Evolutionary conservation across 2,113 vertebrate species (phyloP), one percentile per base, ranked within the genome.

Genomic region (Mesocricetus auratus): DNA sequence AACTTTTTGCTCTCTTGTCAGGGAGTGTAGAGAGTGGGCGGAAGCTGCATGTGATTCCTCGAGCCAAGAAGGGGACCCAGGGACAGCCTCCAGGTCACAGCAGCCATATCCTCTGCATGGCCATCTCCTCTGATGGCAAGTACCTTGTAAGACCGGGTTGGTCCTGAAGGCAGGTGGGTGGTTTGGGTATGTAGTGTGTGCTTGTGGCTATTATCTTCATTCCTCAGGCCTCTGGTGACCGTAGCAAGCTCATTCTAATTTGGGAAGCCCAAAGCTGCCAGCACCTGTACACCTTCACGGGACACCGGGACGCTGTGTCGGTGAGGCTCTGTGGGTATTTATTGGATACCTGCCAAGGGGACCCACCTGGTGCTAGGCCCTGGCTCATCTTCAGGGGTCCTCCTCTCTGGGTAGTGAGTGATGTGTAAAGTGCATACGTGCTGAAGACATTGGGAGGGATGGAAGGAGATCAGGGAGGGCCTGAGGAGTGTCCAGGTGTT

Each of bases 41-140:
- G 98, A 99, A 99, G 94, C 96, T 99, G 42, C 99, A 98, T 0
- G 98, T 99, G 93, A 99, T 99, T 58, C 98, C 98, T 0, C 99
- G 99, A 36, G 99, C 98, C 3, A 99, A 98, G 97, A 99, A 99
- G 93, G 99, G 99, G 2, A 98, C 98, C 0, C 99, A 99, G 78
- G 98, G 98, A 22, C 98, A 79, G 82, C 98, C 99, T 15, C 91
- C 99, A 0, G 99, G 99, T 42, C 99, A 99, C 17, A 99, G 99
- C 0, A 98, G 98, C 45, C 99, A 99, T 0, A 4, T 99, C 36
- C 98, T 99, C 75, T 99, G 99, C 96, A 99, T 99, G 99, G 98
- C 99, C n/a, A 98, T 99, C 96, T 99, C 99, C 0, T 99, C 99
- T 0, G 99, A 99, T 21, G 99, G 99, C 95, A 99, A 99, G 97